Evolutionary conservation across 2,797 vertebrate genomes (phyloP), one percentile per base, ranked within the genome.

Genomic region (Halcyon leucocephala): DNA sequence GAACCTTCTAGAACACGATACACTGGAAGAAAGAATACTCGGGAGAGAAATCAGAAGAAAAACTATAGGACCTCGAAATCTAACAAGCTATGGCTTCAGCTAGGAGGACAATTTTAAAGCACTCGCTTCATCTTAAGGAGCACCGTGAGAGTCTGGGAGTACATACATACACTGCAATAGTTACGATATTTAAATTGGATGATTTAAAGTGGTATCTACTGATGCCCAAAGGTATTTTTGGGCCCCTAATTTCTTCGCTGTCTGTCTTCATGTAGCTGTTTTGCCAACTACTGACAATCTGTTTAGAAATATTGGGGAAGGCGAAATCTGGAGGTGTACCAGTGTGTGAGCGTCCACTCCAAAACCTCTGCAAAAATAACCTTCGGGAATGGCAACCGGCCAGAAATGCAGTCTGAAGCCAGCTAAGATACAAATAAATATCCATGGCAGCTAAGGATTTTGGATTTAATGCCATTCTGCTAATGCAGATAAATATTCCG

Each of bases 181-280:
- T 91, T 90, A 84, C 4, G 89, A 54, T 82, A 89, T 94, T 29
- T 31, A 54, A 54, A 55, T 12, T n/a, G 29, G 85, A 94, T 92
- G 94, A 97, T 80, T 97, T 93, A 82, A 94, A 84, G 90, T 85
- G 89, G 70, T 93, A 61, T 81, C 86, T 95, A 17, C 42, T 58
- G 76, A 90, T 95, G 57, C 69, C 95, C 49, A 88, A 84, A 96
- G 80, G 60, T 77, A 95, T 95, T 97, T 89, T 83, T 61, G 80
- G 80, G 58, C 39, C 39, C 46, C 76, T 86, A 29, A 46, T 92
- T 95, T 95, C 54, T 52, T 81, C 79, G 35, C 48, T 92, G 80
- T 31, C 57, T 96, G 72, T 94, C 96, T 85, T 48, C 64, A 52
- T 48, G 28, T 61, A 82, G 88, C 13, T 93, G 69, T 92, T 96